Evolutionary conservation across 1,140 invertebrate genomes (phyloP), one percentile per base, ranked within the genome.

Genomic region (Calephelis virginiensis): DNA sequence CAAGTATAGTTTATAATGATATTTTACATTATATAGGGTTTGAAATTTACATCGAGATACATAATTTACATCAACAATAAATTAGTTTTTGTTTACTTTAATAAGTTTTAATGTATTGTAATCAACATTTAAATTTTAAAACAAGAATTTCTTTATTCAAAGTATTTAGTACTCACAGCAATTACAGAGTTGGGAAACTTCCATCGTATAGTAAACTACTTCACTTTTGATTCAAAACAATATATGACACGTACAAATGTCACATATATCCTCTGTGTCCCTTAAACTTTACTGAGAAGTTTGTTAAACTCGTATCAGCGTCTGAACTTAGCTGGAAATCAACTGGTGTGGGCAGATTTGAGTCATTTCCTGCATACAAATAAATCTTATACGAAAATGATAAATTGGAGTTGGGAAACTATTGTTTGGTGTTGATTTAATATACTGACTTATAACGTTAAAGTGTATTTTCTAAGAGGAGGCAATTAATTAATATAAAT

Each of bases 301-400:
- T 59, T 59, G 53, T 59, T 37, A 12, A 37, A 59, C 53, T 59
- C 28, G 17, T 38, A 38, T 59, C 28, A 38, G 53, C 12, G 37
- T 14, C 28, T 37, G 1, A 59, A 59, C 53, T 59, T 59, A 28
- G 37, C 53, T 59, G 53, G 53, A 59, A 8, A 59, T 59, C 53
- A 59, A 59, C 53, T 59, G 53, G 53, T 59, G 28, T n/a, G 53
- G 53, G 17, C 53, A 59, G 28, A 59, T 59, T 59, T 37, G 28
- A 59, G 53, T 17, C 37, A 59, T 37, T 59, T 37, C 53, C 50
- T 59, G 53, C 17, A 59, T n/a, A 59, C 17, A 59, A 37, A 56
- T 56, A 56, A 59, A 59, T 28, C 12, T 10, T 38, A 11, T 17
- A 59, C 3, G 53, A 37, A 28, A 56, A 56, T 56, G 28, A 56